A percentile compares a stretch with the other conserved stretches of the same genome.
Conservation (phyloP, 2,113 vertebrate species). For the Thermophis baileyi region DNA sequence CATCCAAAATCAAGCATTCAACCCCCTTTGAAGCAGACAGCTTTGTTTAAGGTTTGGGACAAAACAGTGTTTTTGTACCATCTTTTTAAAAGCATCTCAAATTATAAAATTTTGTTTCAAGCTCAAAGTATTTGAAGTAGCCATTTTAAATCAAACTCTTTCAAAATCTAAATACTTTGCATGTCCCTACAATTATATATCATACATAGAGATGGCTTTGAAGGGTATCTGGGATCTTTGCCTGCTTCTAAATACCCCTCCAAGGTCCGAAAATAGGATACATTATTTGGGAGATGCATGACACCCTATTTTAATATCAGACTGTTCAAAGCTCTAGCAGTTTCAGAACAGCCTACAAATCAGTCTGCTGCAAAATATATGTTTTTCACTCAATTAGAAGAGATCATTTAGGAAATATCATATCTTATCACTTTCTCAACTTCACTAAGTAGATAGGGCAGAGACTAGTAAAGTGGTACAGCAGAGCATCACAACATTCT, state of each 20-base stretch:
- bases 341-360: not conserved
- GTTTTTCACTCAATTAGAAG: not conserved
- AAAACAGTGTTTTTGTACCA: not conserved
- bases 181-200: not conserved
- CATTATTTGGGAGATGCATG: not conserved
- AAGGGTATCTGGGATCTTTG: not conserved
- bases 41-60: not conserved
- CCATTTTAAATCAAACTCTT: not conserved
- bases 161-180: not conserved
- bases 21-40: not conserved
- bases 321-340: not conserved
- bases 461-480: not conserved
- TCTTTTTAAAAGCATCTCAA: not conserved
- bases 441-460: not conserved
- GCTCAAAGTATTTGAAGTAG: not conserved
- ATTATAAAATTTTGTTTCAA: not conserved
- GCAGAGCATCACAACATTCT: not conserved
- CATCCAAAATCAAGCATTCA: not conserved
- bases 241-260: not conserved
- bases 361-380: not conserved
- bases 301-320: not conserved
- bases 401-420: not conserved
- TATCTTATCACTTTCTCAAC: not conserved
- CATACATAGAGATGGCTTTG: not conserved
- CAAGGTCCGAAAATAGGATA: not conserved